These are phyloP conservation scores for Drosophila suboccidentalis DNA, from an alignment of 2,888 invertebrate genomes.

Conservation along the genomic window DNA sequence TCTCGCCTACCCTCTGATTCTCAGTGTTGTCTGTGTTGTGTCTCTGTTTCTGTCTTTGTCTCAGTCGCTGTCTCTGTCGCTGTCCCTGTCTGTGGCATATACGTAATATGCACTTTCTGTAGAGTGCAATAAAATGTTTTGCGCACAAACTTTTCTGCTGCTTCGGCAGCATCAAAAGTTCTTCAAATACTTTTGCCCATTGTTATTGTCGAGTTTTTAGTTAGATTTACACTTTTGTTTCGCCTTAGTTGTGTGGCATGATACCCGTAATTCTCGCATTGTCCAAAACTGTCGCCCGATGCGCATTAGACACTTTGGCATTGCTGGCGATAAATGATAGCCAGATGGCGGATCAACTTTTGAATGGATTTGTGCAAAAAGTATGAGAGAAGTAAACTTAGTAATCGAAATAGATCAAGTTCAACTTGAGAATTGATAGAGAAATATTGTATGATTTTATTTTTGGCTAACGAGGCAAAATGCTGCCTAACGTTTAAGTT, in stretches of 20 bases:
- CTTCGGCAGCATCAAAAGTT: constrained; percentile 56
- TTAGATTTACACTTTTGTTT: constrained; percentile 73
- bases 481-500: neutral
- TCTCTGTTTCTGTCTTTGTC: constrained; percentile 15
- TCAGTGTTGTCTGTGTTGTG: constrained; percentile 32
- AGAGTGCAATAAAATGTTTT: constrained; percentile 81
- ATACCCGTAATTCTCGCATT: constrained; percentile 51
- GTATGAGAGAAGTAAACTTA: neutral
- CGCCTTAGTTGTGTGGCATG: constrained; percentile 34
- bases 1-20: neutral
- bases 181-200: constrained; percentile 62
- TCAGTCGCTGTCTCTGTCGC: too few species aligned
- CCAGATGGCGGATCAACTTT: constrained; percentile 54
- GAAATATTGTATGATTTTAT: constrained; percentile 8
- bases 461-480: neutral
- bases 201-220: constrained; percentile 71
- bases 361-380: constrained; percentile 13
- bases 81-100: constrained; percentile 53
- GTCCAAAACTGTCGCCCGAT: constrained; percentile 54
- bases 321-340: constrained; percentile 62
- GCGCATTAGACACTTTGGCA: constrained; percentile 61
- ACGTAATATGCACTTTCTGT: constrained; percentile 68
- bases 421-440: constrained; percentile 9
- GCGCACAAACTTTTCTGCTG: constrained; percentile 63
- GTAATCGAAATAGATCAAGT: constrained; percentile 23